phyloP scores from a whole-genome alignment of 2,888 invertebrate species.

The Tetragonisca angustula region DNA sequence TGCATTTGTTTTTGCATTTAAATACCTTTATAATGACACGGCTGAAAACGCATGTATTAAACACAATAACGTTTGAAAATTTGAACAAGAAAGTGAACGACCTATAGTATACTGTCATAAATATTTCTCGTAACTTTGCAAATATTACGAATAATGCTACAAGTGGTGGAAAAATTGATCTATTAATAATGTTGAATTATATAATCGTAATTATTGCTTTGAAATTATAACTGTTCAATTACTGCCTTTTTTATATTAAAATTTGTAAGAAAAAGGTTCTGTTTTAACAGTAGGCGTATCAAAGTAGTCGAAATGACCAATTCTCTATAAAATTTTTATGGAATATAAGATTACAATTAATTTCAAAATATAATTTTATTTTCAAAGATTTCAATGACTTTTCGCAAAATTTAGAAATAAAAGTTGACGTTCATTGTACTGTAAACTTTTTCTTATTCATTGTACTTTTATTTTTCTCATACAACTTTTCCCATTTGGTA shows the following conservation, averaged over 20 bases:
- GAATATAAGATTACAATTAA: too few species aligned
- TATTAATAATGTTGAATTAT: background rate
- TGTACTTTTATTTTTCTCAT: too few species aligned
- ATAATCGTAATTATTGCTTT: background rate
- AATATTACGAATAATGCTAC: background rate
- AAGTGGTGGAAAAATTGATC: background rate
- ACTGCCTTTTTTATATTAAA: background rate
- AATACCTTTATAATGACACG: constrained; percentile 6
- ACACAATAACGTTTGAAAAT: background rate
- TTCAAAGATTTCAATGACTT: too few species aligned
- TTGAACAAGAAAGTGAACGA: background rate
- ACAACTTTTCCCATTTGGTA: too few species aligned
- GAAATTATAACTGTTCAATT: background rate
- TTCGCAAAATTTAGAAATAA: too few species aligned
- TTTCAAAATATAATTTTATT: too few species aligned
- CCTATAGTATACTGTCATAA: background rate
- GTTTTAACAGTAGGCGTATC: background rate
- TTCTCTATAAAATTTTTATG: too few species aligned
- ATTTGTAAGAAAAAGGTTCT: background rate
- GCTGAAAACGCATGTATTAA: constrained; percentile 3
- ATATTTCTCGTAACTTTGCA: background rate
- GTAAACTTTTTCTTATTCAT: too few species aligned
- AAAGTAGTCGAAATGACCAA: background rate
- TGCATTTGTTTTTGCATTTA: constrained; percentile 16
- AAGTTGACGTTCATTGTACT: too few species aligned